Evolutionary conservation across 1,140 invertebrate species (phyloP).

Genomic region (Hetaerina americana): DNA sequence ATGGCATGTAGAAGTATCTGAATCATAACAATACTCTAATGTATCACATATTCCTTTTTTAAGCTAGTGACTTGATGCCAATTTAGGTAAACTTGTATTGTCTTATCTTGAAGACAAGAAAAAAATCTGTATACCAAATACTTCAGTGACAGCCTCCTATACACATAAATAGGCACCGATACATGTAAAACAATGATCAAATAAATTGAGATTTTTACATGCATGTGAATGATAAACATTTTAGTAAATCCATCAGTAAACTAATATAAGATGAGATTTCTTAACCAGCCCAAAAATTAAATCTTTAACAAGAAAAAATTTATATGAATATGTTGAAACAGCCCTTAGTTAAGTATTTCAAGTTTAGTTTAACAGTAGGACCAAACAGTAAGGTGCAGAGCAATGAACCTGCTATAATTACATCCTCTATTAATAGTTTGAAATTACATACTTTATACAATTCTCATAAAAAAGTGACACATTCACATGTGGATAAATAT

Average conservation of each 20-base stretch:
- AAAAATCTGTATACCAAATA: not conserved
- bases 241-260: not conserved
- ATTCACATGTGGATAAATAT: not conserved
- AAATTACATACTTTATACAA: not conserved
- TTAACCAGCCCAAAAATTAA: not conserved
- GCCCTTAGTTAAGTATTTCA: not conserved
- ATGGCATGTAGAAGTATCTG: not conserved
- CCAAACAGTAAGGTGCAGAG: not conserved
- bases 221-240: not conserved
- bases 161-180: not conserved
- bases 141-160: not conserved
- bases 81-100: not conserved
- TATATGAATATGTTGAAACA: not conserved
- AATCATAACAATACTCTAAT: not conserved
- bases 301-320: not conserved
- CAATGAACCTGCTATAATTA: not conserved
- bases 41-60: not conserved
- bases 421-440: not conserved
- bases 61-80: not conserved
- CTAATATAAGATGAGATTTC: not conserved
- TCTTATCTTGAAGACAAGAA: not conserved
- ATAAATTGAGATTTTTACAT: not conserved
- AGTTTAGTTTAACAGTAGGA: not conserved
- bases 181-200: not conserved
- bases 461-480: not conserved